phyloP scores from a whole-genome alignment of 2,797 vertebrate genomes.

The Halcyon badia region DNA sequence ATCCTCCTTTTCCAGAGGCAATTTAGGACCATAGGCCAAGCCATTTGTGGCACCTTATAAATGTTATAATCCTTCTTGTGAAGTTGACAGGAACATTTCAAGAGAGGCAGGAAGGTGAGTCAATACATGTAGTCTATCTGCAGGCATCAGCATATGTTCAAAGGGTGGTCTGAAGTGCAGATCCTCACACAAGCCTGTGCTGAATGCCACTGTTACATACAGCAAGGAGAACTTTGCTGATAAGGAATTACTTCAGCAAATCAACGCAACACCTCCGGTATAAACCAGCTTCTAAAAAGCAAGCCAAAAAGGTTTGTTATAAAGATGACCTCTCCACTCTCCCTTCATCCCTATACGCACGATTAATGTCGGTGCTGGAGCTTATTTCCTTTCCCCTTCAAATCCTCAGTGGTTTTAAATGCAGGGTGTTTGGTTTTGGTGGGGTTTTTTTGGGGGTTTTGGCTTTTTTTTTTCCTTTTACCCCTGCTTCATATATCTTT shows the following conservation, averaged over 20 bases:
- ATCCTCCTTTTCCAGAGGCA: neutral
- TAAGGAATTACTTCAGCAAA: neutral
- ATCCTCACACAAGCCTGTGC: neutral
- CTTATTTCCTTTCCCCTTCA: neutral
- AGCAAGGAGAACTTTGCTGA: neutral
- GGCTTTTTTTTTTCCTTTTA: neutral
- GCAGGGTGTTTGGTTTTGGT: too few relatives aligned
- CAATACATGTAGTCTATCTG: neutral
- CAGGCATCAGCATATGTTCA: neutral
- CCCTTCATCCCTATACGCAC: neutral
- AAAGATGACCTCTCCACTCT: neutral
- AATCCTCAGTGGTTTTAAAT: neutral
- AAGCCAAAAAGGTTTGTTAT: neutral
- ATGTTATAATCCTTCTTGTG: neutral
- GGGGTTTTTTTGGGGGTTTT: too few relatives aligned
- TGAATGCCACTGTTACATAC: neutral
- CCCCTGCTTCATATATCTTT: neutral
- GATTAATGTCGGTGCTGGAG: neutral
- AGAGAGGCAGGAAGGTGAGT: neutral
- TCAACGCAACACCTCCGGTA: neutral
- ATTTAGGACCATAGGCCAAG: neutral
- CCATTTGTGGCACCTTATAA: neutral
- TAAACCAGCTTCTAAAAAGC: neutral
- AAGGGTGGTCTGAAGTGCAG: neutral
- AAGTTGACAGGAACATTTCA: neutral